A percentile compares a stretch with the other conserved stretches of the same genome.
These are phyloP conservation scores for Ciconia maguari DNA, from an alignment of 2,113 vertebrate genomes.

Conservation along the genomic window DNA sequence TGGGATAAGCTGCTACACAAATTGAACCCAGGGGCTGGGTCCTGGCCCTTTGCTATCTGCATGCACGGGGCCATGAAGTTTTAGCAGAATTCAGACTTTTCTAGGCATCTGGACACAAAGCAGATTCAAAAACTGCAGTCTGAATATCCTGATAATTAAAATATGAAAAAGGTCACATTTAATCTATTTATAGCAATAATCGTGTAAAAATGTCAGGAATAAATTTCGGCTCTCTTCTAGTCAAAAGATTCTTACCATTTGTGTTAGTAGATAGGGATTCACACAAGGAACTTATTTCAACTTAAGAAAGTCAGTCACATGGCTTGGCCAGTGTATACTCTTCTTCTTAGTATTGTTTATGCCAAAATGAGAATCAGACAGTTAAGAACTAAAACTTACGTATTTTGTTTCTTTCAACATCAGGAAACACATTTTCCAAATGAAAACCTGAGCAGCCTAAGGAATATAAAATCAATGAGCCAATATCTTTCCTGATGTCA, in stretches of 20 bases:
- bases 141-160: background rate
- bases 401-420: background rate
- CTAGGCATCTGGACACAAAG: background rate
- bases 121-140: background rate
- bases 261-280: background rate
- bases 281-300: background rate
- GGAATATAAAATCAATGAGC: background rate
- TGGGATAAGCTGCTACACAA: background rate
- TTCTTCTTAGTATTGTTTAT: background rate
- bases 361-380: background rate
- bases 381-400: background rate
- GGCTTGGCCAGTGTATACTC: background rate
- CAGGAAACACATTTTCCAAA: background rate
- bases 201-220: background rate
- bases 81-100: background rate
- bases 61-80: background rate
- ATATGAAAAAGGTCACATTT: background rate
- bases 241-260: background rate
- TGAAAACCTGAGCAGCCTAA: background rate
- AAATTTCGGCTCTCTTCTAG: background rate
- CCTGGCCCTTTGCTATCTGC: background rate
- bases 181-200: background rate
- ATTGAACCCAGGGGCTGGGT: background rate
- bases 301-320: background rate
- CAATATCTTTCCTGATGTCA: background rate